These are phyloP conservation scores for Pachyrhynchus sulphureomaculatus DNA, from an alignment of 1,140 invertebrate genomes.

Conservation along the genomic window DNA sequence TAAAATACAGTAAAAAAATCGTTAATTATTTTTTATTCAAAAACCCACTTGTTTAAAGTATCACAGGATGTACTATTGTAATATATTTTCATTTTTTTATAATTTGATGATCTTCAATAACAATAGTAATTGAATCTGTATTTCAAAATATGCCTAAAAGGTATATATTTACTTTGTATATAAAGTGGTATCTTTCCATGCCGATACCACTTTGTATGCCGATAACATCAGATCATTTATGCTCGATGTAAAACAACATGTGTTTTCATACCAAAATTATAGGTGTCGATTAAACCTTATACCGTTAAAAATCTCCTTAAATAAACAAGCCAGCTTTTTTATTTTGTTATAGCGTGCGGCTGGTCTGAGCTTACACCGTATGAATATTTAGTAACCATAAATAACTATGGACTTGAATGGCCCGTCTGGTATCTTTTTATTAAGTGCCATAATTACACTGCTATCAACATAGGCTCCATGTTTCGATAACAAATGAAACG, in stretches of 20 bases:
- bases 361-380: slow-evolving; percentile 7
- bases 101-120: too few relatives aligned
- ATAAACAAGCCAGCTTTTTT: slow-evolving; percentile 4
- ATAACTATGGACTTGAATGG: slow-evolving; percentile 38
- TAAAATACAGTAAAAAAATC: too few relatives aligned
- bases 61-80: too few relatives aligned
- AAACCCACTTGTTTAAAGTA: too few relatives aligned
- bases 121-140: too few relatives aligned
- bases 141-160: too few relatives aligned
- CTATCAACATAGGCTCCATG: slow-evolving; percentile 39
- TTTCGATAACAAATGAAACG: slow-evolving; percentile 30
- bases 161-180: too few relatives aligned
- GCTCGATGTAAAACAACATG: background rate
- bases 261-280: slow-evolving; percentile 13
- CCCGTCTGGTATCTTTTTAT: slow-evolving; percentile 42
- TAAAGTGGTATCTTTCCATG: too few relatives aligned
- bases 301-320: slow-evolving; percentile 12
- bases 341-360: background rate
- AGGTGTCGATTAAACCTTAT: slow-evolving; percentile 19
- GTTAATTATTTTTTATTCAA: too few relatives aligned
- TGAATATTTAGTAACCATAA: slow-evolving; percentile 46
- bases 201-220: background rate
- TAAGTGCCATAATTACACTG: slow-evolving; percentile 45
- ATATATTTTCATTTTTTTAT: too few relatives aligned
- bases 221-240: slow-evolving; percentile 4